Base-by-base conservation (phyloP, 1,140 invertebrate species). In the Psilanteris sp. region DNA sequence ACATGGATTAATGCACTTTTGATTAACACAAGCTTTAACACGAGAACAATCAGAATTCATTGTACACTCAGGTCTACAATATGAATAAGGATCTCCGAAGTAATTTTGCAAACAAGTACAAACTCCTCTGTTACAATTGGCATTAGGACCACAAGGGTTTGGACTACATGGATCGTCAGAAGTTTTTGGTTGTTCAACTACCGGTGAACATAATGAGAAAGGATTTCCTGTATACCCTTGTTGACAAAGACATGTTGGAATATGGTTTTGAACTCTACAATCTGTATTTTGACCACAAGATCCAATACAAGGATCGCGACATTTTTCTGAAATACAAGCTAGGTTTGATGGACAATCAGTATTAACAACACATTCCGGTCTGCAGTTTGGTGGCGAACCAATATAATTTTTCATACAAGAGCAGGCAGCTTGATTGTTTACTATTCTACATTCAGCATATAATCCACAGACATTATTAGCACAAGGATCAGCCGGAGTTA, bases 1-100 rank as follows among this genome's bases (percentile, higher is more conserved):
- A 29, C 9, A 29, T 29, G 27, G 27, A 7, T 29, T 92, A 1
- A 92, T 87, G 79, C 94, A 95, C 82, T 92, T 93, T 68, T 92
- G 92, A 73, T 92, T 92, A 44, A 92, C 91, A 79, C 95, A 96
- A 1, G 94, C 91, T 84, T 92, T 94, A 32, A 91, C 90, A 31
- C 92, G 89, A 1, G 93, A 88, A 83, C 95, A 96, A 59, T 96
- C 95, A 1, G 93, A 92, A 82, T 95, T 96, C 78, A 94, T 91
- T 0, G 94, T 92, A 84, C 95, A 96, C 85, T 96, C 94, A 8
- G 95, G 95, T 67, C 94, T 87, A 83, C 95, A 96, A 10, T 85
- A 87, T 0, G 72, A 74, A 43, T 89, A 90, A 39, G 94, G 93
- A 72, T 93, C 91, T 50, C 95, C 95, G 24, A 94, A 91, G 71